Base-by-base conservation (phyloP, 2,113 vertebrate genomes). In the Poecile atricapillus region DNA sequence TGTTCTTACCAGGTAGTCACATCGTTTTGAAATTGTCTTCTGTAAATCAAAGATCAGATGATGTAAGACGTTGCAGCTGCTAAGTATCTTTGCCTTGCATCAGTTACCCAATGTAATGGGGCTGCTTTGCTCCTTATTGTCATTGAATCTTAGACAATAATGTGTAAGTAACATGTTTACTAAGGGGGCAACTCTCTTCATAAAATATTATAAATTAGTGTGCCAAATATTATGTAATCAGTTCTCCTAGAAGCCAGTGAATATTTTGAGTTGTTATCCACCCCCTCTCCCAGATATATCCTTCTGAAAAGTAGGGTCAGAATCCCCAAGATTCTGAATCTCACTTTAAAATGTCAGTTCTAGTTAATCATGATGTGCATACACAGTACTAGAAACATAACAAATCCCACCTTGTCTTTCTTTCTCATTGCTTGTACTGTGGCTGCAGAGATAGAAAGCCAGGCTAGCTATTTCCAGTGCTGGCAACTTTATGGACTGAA, bases 341-440 rank as follows among this genome's bases (percentile, higher is more conserved):
- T 17, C 31, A 23, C 8, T 9, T 16, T 44, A 12, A 84, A 89
- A 46, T 41, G 15, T 37, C 15, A 11, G 30, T 63, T 58, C 4
- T 15, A 56, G 49, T 27, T 73, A 80, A 53, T 46, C 0, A 0
- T 31, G 39, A 37, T 82, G 25, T 78, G 50, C 43, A 23, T 50
- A 6, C 41, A 19, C 24, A 28, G 6, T 56, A 35, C 33, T 47
- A 56, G 49, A 73, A 62, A 13, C 0, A 0, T 35, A 73, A n/a
- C 8, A 73, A 49, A 28, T 63, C 15, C 5, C 46, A 53, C 31
- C 35, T 50, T 15, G 12, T 70, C 43, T 65, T 76, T 77, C 37
- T 11, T 37, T 44, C 16, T 53, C 20, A 21, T 9, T 83, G 37
- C 15, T 73, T 76, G 43, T 70, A 2, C 50, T 74, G 27, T 65